Percentiles rank a stretch among this genome's conserved stretches.
Conservation (phyloP, 2,888 invertebrate species). For the Gari tellinella region DNA sequence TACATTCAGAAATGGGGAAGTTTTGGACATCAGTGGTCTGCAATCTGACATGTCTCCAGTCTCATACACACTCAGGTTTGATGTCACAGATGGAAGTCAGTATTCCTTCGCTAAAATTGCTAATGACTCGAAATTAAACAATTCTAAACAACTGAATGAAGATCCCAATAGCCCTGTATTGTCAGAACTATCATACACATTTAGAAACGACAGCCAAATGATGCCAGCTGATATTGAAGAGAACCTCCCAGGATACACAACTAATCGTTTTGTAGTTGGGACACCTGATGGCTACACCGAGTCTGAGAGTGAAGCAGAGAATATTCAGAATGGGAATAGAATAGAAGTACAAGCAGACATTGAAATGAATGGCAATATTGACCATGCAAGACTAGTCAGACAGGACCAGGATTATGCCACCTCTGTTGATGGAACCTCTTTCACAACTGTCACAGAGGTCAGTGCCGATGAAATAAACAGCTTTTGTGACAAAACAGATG, state of each 20-base stretch:
- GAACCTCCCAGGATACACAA: constrained; percentile 47
- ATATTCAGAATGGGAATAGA: too few species aligned
- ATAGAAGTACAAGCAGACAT: too few species aligned
- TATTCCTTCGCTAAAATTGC: constrained; percentile 24
- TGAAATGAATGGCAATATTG: background rate
- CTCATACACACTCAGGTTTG: constrained; percentile 31
- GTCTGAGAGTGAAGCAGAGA: background rate
- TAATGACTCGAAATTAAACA: constrained; percentile 7
- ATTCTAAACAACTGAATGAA: background rate
- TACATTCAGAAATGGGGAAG: constrained; percentile 35
- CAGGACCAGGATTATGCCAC: too few species aligned
- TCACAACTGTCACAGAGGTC: constrained; percentile 54
- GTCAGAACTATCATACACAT: constrained; percentile 52
- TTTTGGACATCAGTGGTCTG: background rate
- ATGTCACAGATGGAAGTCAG: constrained; percentile 20
- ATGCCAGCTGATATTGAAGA: constrained; percentile 43
- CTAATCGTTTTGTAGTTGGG: constrained; percentile 7
- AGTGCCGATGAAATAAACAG: constrained; percentile 45
- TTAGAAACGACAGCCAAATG: constrained; percentile 57
- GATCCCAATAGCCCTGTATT: constrained; percentile 8
- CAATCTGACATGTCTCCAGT: constrained; percentile 38
- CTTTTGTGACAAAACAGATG: constrained; percentile 36
- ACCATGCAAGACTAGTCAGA: too few species aligned
- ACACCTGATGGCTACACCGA: background rate
- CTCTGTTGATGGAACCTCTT: constrained; percentile 34